Evolutionary conservation across 2,113 vertebrate genomes (phyloP), one percentile per base, ranked within the genome.

Genomic region (Mastomys natalensis): DNA sequence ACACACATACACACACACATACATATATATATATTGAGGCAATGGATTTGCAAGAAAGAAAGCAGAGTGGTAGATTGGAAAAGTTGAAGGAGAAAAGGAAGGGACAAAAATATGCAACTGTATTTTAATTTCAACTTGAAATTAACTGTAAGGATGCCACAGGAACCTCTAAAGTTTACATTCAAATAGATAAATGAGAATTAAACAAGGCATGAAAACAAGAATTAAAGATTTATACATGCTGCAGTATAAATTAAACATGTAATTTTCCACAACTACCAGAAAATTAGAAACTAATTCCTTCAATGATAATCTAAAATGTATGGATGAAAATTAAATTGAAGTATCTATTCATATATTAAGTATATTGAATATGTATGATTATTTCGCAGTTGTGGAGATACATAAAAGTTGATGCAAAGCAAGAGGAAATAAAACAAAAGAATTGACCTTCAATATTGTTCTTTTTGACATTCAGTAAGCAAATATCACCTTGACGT

Each of bases 221-320:
- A 62, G n/a, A 84, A 84, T 43, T 43, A 84, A 17, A 15, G 43
- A 84, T 84, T 84, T 58, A 26, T 60, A 1, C 22, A 62, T 15
- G 22, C 37, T 16, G 24, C 2, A 64, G 70, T 24, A 40, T 94
- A 93, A 87, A 68, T 48, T 89, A 89, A 94, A 51, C 2, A 86
- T 15, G 0, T 1, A 76, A 70, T 90, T 95, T 89, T 60, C 40
- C 87, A 37, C 12, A 92, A 34, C 45, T 78, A 74, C 90, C 19
- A 87, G 31, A 78, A 97, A 86, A 80, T 93, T 90, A 55, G 90
- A 80, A 66, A 68, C 22, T 22, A 74, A 40, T 68, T 37, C 24
- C 62, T 87, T 70, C 87, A 85, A 87, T 89, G 29, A 87, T 84
- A 87, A 62, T 22, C 4, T 77, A 68, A 48, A 76, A 24, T 92